Evolutionary conservation across 2,113 vertebrate species (phyloP).

Genomic region (Nothocercus julius): DNA sequence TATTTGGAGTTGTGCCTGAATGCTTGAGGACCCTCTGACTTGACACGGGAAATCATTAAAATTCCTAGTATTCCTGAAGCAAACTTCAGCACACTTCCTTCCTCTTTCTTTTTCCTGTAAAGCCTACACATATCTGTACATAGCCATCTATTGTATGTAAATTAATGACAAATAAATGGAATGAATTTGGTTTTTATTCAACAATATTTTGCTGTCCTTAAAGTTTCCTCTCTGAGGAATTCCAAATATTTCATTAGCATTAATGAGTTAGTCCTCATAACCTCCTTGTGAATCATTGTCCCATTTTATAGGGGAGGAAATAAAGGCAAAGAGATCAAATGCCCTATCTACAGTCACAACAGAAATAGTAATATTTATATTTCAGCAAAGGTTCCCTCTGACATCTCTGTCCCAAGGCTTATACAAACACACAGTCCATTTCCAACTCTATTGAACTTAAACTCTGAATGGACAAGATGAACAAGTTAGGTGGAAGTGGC

Average conservation of each 20-base stretch:
- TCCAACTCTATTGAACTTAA: not conserved
- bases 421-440: not conserved
- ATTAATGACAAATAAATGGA: not conserved
- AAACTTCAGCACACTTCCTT: not conserved
- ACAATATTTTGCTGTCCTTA: slow-evolving; percentile 6
- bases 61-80: slow-evolving; percentile 68
- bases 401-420: not conserved
- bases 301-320: not conserved
- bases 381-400: not conserved
- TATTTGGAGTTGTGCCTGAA: slow-evolving; percentile 30
- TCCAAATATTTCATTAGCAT: not conserved
- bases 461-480: slow-evolving; percentile 1
- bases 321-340: not conserved
- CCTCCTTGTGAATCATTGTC: not conserved
- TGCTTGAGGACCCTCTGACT: slow-evolving; percentile 12
- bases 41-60: slow-evolving; percentile 72
- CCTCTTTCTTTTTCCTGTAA: not conserved
- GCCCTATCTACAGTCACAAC: not conserved
- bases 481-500: not conserved
- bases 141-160: not conserved
- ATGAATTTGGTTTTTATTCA: not conserved
- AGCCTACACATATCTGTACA: not conserved
- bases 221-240: not conserved
- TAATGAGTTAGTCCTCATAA: not conserved
- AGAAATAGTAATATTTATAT: not conserved